Evolutionary conservation across 2,888 invertebrate species (phyloP), one percentile per base, ranked within the genome.

Genomic region (Cylindroiulus punctatus): DNA sequence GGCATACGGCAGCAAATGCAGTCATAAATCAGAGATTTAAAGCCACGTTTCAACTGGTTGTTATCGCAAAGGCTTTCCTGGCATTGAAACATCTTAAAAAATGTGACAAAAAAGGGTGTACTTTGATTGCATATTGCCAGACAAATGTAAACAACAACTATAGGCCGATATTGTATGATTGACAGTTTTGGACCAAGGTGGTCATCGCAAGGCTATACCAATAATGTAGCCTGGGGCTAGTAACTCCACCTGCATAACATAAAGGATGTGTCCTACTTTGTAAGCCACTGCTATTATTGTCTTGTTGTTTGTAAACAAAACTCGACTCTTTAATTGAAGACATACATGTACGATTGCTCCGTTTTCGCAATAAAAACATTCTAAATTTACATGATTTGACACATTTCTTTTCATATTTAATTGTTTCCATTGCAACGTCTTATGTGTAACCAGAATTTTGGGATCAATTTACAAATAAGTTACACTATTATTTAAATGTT

Each of bases 171-270:
- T 52, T 52, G 19, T 19, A 12, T 65, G 57, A 22, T 26, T 65
- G 57, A 65, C 57, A 65, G 57, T 65, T 65, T 22, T 65, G 22
- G 57, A 22, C 22, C 57, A 65, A 65, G 57, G 57, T 65, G 57
- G 10, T 65, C 7, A 22, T 65, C n/a, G n/a, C 22, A 65, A 65
- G 57, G 57, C n/a, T 52, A 52, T 52, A n/a, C 19, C n/a, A 52
- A 19, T 22, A 65, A 65, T 22, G 10, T 65, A 65, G 57, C 57
- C 57, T 8, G 22, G 57, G 22, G 57, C 19, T n/a, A 8, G 22
- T 52, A 22, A 22, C 57, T 65, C 0, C 57, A 44, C 44, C 44
- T 65, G 36, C 22, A 22, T 22, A 65, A 65, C 10, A 22, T 8
- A 65, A 65, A 65, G 22, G 22, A 22, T 22, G 8, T 65, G 57